phyloP scores from a whole-genome alignment of 2,888 invertebrate genomes.

The Lasioglossum villosulum region DNA sequence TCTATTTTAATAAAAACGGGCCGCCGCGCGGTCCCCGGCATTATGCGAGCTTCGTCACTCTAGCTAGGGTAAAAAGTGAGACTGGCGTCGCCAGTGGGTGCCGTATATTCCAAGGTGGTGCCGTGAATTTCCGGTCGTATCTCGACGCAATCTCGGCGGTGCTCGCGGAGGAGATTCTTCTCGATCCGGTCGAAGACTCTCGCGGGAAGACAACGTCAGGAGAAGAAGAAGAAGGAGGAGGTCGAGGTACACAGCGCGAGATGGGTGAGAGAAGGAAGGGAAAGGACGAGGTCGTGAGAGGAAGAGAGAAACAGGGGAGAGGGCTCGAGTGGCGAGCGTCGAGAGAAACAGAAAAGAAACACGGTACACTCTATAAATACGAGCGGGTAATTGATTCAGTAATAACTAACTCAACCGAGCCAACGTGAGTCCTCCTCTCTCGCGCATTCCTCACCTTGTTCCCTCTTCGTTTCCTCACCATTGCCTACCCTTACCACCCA shows the following conservation, averaged over 20 bases:
- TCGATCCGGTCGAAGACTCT: slow-evolving; percentile 53
- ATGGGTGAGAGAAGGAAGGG: background rate
- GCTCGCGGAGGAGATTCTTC: slow-evolving; percentile 49
- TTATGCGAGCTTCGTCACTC: background rate
- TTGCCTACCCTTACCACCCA: background rate
- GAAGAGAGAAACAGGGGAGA: slow-evolving; percentile 41
- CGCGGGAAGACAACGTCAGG: slow-evolving; percentile 40
- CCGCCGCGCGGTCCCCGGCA: background rate
- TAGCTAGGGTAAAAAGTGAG: background rate
- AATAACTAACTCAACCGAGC: slow-evolving; percentile 82
- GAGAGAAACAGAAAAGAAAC: slow-evolving; percentile 76
- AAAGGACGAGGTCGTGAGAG: background rate
- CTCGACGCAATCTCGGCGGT: slow-evolving; percentile 76
- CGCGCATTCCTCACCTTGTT: slow-evolving; percentile 54
- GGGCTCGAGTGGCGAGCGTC: slow-evolving; percentile 57
- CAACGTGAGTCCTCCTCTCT: slow-evolving; percentile 56
- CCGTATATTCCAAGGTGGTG: slow-evolving; percentile 71
- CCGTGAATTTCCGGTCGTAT: slow-evolving; percentile 81
- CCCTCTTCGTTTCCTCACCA: slow-evolving; percentile 52
- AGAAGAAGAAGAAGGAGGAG: background rate
- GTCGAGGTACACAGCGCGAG: background rate
- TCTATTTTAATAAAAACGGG: background rate
- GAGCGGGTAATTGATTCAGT: slow-evolving; percentile 83
- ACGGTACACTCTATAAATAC: slow-evolving; percentile 82
- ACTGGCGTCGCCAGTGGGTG: slow-evolving; percentile 51